Base-by-base conservation (phyloP, 1,140 invertebrate species). In the Drosophila tristis region DNA sequence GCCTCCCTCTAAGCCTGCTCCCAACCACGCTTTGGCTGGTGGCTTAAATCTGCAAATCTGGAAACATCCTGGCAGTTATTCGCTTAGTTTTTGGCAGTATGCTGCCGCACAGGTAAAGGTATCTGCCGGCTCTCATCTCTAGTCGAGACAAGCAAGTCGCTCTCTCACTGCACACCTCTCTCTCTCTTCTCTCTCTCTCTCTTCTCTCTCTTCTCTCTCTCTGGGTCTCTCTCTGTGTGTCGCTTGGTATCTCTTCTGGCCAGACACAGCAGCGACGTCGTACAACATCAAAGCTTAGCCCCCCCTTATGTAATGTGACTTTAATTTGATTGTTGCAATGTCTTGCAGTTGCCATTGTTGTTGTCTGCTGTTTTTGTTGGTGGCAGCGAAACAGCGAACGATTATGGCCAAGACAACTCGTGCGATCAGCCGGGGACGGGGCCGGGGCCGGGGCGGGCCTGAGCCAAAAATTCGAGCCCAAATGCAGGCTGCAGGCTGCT, bases 251-350 rank as follows among this genome's bases (percentile, higher is more conserved):
- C 11, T 8, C 16, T 16, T 44, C 26, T 48, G 4, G 5, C 15
- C 58, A 31, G 8, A 4, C 49, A 23, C 35, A 31, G 25, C 31
- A 20, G 42, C 44, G 43, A 3, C n/a, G 25, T 42, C 54, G 65
- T 45, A 44, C 56, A 39, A 49, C 53, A 47, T 29, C 58, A 29
- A 55, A 55, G 54, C 59, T 26, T 35, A 25, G 75, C 77, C 35
- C 23, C 35, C 23, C 35, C 35, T 87, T 87, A 89, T 82, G 79
- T 87, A 87, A 86, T 89, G 67, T 87, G 79, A 82, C 56, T 87
- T 87, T 86, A 87, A 86, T 86, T 86, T 86, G 82, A 86, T 87
- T 86, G 81, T 87, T 86, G 81, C 81, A 86, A 86, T 86, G 81
- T 68, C 82, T 86, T 87, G 81, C 81, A 86, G 78, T 86, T 87